phyloP scores from a whole-genome alignment of 2,113 vertebrate species.

The Microcebus ravelobensis region DNA sequence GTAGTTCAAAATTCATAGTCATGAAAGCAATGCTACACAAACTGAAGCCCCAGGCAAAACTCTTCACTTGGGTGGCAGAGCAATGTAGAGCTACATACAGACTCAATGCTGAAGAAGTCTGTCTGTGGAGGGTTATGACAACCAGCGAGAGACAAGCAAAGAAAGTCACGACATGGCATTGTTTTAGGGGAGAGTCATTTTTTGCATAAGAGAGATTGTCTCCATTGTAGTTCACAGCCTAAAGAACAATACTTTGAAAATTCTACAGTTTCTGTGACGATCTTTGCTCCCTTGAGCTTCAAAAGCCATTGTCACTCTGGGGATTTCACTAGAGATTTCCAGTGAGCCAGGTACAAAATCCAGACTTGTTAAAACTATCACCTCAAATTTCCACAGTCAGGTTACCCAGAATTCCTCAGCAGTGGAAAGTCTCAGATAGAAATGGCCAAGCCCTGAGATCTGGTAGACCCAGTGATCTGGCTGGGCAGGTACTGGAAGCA shows the following conservation, averaged over 20 bases:
- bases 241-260: background rate
- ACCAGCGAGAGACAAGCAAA: background rate
- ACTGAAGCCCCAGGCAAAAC: background rate
- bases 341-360: conserved; percentile 22
- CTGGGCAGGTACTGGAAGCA: background rate
- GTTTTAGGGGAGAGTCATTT: background rate
- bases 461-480: background rate
- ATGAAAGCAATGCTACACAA: conserved; percentile 9
- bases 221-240: background rate
- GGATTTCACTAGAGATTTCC: conserved; percentile 16
- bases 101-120: background rate
- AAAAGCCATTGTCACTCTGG: background rate
- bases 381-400: background rate
- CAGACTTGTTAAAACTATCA: background rate
- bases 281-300: background rate
- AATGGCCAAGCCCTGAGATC: background rate
- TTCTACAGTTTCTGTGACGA: background rate
- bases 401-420: background rate
- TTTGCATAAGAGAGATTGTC: background rate
- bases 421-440: background rate
- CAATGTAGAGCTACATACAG: background rate
- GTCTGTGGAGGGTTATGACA: background rate
- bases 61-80: background rate
- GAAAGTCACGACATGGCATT: background rate
- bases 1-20: conserved; percentile 58